Evolutionary conservation across 2,113 vertebrate genomes (phyloP), one percentile per base, ranked within the genome.

Genomic region (Hiodon alosoides): DNA sequence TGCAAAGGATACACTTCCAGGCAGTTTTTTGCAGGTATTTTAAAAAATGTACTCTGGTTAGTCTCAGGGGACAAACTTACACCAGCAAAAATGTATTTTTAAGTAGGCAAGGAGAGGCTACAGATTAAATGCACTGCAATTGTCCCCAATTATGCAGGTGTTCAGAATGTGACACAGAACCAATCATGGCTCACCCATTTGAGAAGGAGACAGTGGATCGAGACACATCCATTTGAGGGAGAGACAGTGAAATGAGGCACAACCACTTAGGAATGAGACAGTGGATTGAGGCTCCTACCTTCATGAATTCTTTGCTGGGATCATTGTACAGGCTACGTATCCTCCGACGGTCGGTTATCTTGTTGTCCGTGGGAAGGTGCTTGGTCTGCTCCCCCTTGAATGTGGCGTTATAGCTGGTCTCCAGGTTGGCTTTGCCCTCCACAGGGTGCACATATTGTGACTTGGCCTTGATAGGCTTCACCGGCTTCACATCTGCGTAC

Each of bases 321-420:
- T 99, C 95, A 0, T 88, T 97, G 86, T 99, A 99, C 79, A 99
- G 91, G 83, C 94, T 99, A 84, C 97, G 95, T 94, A 99, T 95
- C 90, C 96, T 94, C 77, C 97, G 89, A 85, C 94, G 95, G 2
- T 99, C 97, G 31, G 87, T 74, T 78, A 87, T 73, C 89, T 98
- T 99, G 88, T 96, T 98, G 82, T 98, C 95, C 0, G 85, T 80
- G n/a, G 91, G 80, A 6, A 80, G 81, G 46, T 79, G 83, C 79
- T 96, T 95, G 62, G 80, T 93, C 85, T 92, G 90, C 85, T 98
- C 95, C 11, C 95, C 96, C 83, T 93, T 98, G 87, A 88, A 99
- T 0, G 95, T 95, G 85, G 95, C 90, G 0, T 91, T 99, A 90
- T 99, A 99, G 87, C 97, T 98, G 84, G 96, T 98, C 74, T 97